Conservation (phyloP, 35 echinoderm and acorn worm genomes). For the Chiridota heheva region DNA sequence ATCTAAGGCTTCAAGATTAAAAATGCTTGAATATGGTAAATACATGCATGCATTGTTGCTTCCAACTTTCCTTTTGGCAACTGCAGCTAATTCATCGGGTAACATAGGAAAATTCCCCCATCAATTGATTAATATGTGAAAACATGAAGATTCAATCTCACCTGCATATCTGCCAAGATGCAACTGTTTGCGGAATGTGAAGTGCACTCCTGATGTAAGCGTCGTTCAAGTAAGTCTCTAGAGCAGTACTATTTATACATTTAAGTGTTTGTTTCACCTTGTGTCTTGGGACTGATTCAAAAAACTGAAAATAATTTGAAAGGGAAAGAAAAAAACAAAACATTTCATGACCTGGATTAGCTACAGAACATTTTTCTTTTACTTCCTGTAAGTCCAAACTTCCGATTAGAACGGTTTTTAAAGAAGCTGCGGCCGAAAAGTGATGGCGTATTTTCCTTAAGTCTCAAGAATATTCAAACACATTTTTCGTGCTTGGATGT, state of each 20-base stretch:
- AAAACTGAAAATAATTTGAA: slow-evolving; percentile 33
- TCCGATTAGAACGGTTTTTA: too few species aligned
- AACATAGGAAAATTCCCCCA: not conserved
- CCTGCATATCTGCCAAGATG: slow-evolving; percentile 76
- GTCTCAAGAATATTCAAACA: too few species aligned
- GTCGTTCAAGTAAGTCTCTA: slow-evolving; percentile 48
- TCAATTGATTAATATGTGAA: not conserved
- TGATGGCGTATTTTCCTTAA: too few species aligned
- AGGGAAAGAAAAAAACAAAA: not conserved
- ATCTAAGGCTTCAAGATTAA: too few species aligned
- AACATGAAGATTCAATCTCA: slow-evolving; percentile 28
- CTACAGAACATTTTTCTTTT: too few species aligned
- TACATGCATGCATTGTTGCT: too few species aligned
- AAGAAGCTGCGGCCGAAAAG: too few species aligned
- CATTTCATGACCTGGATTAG: not conserved
- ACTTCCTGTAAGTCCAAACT: too few species aligned
- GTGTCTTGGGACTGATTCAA: slow-evolving; percentile 21
- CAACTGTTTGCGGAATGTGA: slow-evolving; percentile 43
- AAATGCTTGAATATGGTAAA: too few species aligned
- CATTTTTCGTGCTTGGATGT: too few species aligned
- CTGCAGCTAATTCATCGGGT: slow-evolving; percentile 28
- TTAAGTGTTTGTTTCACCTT: slow-evolving; percentile 35
- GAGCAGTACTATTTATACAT: slow-evolving; percentile 63
- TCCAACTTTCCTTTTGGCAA: slow-evolving; percentile 28
- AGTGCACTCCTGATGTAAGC: slow-evolving; percentile 66